These are phyloP conservation scores for Harlomillsia oculata DNA, from an alignment of 1,140 invertebrate genomes.

Conservation along the genomic window DNA sequence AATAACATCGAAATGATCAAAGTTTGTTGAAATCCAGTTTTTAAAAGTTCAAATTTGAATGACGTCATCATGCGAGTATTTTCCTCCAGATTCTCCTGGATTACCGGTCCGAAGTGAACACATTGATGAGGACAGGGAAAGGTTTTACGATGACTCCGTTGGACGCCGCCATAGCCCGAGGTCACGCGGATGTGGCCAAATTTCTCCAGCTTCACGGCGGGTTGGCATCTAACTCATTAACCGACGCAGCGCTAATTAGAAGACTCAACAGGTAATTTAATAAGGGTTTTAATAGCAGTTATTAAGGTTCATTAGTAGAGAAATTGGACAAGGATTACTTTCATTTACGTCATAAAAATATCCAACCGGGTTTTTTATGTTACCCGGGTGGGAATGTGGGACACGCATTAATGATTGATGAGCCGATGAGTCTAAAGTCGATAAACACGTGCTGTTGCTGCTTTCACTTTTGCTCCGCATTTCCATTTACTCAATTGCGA, in stretches of 20 bases:
- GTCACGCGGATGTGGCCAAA: conserved; percentile 79
- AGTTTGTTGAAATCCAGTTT: conserved; percentile 37
- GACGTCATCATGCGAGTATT: no score
- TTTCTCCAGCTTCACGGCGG: conserved; percentile 85
- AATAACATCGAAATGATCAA: conserved; percentile 92
- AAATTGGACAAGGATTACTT: no score
- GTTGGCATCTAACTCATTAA: conserved; percentile 59
- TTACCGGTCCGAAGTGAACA: conserved; percentile 67
- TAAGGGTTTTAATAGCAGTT: background rate
- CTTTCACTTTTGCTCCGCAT: no score
- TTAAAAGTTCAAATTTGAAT: background rate
- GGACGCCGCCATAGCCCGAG: conserved; percentile 76
- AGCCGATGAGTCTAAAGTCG: no score
- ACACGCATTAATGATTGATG: no score
- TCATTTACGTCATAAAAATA: no score
- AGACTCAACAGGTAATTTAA: conserved; percentile 20
- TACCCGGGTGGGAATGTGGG: no score
- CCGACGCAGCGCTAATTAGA: conserved; percentile 35
- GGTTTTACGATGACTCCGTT: conserved; percentile 75
- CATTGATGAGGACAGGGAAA: conserved; percentile 67
- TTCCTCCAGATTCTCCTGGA: conserved; percentile 61
- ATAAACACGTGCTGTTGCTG: no score
- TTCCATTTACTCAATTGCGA: no score
- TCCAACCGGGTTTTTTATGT: no score
- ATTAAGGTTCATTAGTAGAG: no score